Percentiles rank a stretch among this genome's conserved stretches.
Conservation (phyloP, 35 echinoderm and acorn worm genomes). For the Lytechinus variegatus region DNA sequence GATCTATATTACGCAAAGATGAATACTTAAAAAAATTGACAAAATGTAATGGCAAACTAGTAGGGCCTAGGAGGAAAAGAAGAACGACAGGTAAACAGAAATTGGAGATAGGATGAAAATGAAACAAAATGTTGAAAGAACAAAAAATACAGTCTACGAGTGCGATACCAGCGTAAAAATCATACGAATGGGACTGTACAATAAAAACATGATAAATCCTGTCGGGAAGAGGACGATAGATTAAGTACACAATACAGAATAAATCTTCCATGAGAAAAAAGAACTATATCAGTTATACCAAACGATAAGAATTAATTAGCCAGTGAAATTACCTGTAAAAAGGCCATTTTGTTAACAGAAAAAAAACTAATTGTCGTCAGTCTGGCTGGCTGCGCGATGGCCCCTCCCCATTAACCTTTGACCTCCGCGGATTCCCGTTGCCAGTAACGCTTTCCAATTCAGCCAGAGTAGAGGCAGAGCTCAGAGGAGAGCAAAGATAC, state of each 20-base stretch:
- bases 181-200: not conserved
- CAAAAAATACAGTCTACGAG: no score
- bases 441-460: conserved; percentile 7
- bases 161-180: no score
- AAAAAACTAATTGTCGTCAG: not conserved
- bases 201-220: not conserved
- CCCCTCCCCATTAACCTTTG: conserved; percentile 23
- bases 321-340: not conserved
- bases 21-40: no score
- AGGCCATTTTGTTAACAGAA: not conserved
- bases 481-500: no score
- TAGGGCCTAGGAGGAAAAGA: no score
- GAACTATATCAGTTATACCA: not conserved
- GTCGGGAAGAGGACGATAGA: not conserved
- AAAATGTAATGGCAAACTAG: no score
- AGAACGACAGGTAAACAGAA: no score
- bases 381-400: not conserved
- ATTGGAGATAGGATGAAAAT: no score
- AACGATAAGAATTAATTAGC: not conserved
- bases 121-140: no score
- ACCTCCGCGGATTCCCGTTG: conserved; percentile 24
- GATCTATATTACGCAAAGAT: no score
- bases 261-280: not conserved
- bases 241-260: not conserved
- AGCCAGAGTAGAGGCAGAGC: no score